Base-by-base conservation (phyloP, 2,797 vertebrate genomes). In the Tinamus major region DNA sequence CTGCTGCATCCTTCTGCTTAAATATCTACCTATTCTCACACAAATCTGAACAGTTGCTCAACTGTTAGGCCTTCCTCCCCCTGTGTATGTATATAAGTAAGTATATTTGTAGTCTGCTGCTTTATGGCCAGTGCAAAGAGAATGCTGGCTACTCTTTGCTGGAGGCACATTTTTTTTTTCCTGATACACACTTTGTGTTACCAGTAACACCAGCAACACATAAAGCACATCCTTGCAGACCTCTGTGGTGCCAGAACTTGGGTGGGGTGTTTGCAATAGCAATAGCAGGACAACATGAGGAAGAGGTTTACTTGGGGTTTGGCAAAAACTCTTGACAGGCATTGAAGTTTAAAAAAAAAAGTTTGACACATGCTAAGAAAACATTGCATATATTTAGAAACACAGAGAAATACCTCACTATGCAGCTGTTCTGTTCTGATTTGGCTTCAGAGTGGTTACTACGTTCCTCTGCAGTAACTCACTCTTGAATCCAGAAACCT, bases 1-100 rank as follows among this genome's bases (percentile, higher is more conserved):
- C n/a, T 17, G 14, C 92, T 87, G 33, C 20, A 33, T 91, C 46
- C 42, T 81, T 85, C 33, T 76, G 2, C 70, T 94, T 61, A 59
- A 93, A 76, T 69, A 68, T 58, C 63, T 76, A 49, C 19, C 12
- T 81, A 63, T 10, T 13, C 29, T 75, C 46, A 31, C 70, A 89
- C 31, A 55, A 75, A 86, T 71, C n/a, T 62, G 41, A 86, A 79
- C 1, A 8, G 19, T 53, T 81, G 19, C 31, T 12, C 81, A n/a
- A 53, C 15, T 49, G 7, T 21, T 56, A 65, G 26, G 27, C 33
- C 55, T 78, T 58, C 26, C 79, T 83, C 67, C 42, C 41, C 35
- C 18, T 1, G 2, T 0, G 12, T 48, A 24, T 48, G 21, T 48
- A 48, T 48, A 48, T 48, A 48, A 23, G 21, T 48, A 48, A 48